These are phyloP conservation scores for Myotis yumanensis DNA, from an alignment of 2,113 vertebrate genomes.

Conservation along the genomic window DNA sequence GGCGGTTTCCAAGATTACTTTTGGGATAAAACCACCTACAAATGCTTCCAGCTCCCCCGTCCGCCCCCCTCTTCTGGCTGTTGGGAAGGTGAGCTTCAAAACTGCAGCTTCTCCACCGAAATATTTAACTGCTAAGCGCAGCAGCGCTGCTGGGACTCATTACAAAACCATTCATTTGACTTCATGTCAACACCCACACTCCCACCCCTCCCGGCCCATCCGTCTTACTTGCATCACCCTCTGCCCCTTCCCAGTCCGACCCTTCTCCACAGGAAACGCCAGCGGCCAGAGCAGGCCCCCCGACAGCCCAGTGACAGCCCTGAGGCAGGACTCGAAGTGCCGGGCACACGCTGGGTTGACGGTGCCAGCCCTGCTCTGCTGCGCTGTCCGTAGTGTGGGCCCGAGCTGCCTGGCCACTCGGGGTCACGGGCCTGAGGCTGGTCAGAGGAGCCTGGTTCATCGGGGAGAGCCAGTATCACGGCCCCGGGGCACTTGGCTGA, in stretches of 20 bases:
- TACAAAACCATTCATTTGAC: not conserved
- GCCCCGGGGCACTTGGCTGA: not conserved
- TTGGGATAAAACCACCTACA: not conserved
- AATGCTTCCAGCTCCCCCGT: not conserved
- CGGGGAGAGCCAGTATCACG: not conserved
- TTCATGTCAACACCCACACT: not conserved
- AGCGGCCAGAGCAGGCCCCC: not conserved
- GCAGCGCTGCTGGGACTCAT: not conserved
- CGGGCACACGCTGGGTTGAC: not conserved
- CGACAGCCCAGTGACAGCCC: not conserved
- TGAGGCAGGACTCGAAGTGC: not conserved
- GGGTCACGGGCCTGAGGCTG: not conserved
- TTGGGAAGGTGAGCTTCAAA: not conserved
- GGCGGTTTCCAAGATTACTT: not conserved
- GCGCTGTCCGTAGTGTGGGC: not conserved
- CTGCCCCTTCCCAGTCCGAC: not conserved
- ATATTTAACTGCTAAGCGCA: not conserved
- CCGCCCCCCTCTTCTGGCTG: not conserved
- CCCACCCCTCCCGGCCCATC: not conserved
- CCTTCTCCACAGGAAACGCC: too few relatives aligned
- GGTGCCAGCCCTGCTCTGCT: not conserved
- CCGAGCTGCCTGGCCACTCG: not conserved
- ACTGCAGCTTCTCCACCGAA: not conserved
- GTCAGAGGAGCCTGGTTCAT: not conserved
- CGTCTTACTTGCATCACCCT: not conserved